Conservation (phyloP, 2,888 invertebrate genomes). For the Apodemia hepburni region DNA sequence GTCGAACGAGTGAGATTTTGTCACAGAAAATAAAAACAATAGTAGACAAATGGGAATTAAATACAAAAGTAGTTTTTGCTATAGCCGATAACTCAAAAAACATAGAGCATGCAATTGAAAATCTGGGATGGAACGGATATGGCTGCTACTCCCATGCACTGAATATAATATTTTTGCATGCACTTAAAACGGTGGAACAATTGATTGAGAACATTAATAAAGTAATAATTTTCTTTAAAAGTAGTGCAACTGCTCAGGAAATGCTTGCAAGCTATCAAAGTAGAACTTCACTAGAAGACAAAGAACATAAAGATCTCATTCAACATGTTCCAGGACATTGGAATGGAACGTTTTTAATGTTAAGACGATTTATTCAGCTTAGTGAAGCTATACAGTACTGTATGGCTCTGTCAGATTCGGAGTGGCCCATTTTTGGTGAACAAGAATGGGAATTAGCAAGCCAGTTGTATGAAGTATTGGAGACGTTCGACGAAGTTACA, state of each 20-base stretch:
- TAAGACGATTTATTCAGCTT: background rate
- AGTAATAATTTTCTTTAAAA: background rate
- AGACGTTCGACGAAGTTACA: background rate
- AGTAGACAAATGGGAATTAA: background rate
- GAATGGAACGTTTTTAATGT: slow-evolving; percentile 7
- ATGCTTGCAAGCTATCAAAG: slow-evolving; percentile 6
- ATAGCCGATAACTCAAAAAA: slow-evolving; percentile 8
- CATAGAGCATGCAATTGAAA: slow-evolving; percentile 4
- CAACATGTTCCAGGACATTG: slow-evolving; percentile 1
- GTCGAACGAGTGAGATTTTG: background rate
- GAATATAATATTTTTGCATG: slow-evolving; percentile 1
- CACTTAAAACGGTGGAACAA: background rate
- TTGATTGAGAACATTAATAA: slow-evolving; percentile 7
- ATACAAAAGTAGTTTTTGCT: slow-evolving; percentile 1
- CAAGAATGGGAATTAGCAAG: slow-evolving; percentile 5
- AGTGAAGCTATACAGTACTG: slow-evolving; percentile 10
- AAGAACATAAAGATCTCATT: background rate
- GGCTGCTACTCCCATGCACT: slow-evolving; percentile 1
- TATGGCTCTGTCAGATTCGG: background rate
- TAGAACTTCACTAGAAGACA: background rate
- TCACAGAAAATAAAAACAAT: background rate
- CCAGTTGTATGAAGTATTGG: background rate
- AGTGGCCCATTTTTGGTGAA: background rate
- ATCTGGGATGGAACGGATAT: slow-evolving; percentile 7
- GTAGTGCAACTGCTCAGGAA: slow-evolving; percentile 4